phyloP scores from a whole-genome alignment of 2,113 vertebrate genomes.

The Vulpes vulpes region DNA sequence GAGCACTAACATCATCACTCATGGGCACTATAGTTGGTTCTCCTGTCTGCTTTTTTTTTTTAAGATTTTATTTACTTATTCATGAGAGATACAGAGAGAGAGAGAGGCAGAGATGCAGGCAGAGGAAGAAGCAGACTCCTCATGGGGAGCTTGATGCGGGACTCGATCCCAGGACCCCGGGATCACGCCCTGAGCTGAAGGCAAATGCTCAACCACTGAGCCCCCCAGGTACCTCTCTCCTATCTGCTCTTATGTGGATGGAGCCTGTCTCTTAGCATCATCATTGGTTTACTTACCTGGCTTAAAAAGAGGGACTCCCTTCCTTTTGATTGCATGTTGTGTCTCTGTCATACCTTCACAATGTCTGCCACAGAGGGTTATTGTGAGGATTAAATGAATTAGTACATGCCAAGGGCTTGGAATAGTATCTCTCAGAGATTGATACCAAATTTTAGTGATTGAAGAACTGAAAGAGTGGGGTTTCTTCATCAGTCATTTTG shows the following conservation, averaged over 20 bases:
- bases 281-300: neutral
- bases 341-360: neutral
- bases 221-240: no score
- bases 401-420: neutral
- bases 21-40: neutral
- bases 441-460: neutral
- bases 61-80: no score
- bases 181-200: no score
- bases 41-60: no score
- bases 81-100: no score
- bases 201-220: no score
- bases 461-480: neutral
- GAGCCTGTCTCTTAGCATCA: neutral
- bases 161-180: no score
- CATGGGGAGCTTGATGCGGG: no score
- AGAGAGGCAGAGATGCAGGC: no score
- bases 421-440: neutral
- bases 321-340: neutral
- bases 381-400: slow-evolving; percentile 5
- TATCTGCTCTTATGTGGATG: neutral
- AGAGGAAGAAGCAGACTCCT: no score
- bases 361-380: neutral
- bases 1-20: no score
- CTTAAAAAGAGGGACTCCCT: neutral
- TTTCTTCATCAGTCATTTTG: slow-evolving; percentile 13